These are phyloP conservation scores for Artemia sp. DNA, from an alignment of 2,888 invertebrate genomes.

Conservation along the genomic window DNA sequence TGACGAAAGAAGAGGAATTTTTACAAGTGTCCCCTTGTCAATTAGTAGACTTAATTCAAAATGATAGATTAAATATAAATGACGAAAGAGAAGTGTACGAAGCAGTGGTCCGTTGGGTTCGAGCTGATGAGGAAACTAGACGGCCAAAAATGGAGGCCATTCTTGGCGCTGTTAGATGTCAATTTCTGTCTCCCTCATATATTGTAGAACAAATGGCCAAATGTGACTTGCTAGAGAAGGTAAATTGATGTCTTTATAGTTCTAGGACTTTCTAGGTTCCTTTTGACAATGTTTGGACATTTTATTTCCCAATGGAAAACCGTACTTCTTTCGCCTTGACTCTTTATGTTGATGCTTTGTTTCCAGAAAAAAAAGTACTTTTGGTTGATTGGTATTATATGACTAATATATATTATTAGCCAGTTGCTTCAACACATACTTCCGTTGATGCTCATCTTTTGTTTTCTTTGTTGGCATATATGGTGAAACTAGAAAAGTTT, in stretches of 20 bases:
- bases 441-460: too few relatives aligned
- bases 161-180: constrained; percentile 70
- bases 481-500: too few relatives aligned
- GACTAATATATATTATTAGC: too few relatives aligned
- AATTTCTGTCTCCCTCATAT: constrained; percentile 76
- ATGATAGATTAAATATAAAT: constrained; percentile 76
- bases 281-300: too few relatives aligned
- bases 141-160: constrained; percentile 72
- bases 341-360: too few relatives aligned
- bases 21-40: constrained; percentile 61
- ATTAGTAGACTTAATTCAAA: constrained; percentile 60
- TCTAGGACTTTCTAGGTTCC: too few relatives aligned
- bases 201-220: constrained; percentile 77
- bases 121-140: constrained; percentile 62
- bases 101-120: constrained; percentile 60
- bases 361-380: too few relatives aligned
- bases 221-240: constrained; percentile 64
- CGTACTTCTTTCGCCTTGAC: too few relatives aligned
- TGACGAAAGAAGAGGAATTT: constrained; percentile 82
- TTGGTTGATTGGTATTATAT: too few relatives aligned
- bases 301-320: too few relatives aligned
- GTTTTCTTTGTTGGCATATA: too few relatives aligned
- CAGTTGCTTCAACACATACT: too few relatives aligned
- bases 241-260: not conserved
- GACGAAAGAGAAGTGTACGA: constrained; percentile 82